A percentile compares a stretch with the other conserved stretches of the same genome.
phyloP scores from a whole-genome alignment of 2,888 invertebrate genomes.

The Creontiades dilutus region DNA sequence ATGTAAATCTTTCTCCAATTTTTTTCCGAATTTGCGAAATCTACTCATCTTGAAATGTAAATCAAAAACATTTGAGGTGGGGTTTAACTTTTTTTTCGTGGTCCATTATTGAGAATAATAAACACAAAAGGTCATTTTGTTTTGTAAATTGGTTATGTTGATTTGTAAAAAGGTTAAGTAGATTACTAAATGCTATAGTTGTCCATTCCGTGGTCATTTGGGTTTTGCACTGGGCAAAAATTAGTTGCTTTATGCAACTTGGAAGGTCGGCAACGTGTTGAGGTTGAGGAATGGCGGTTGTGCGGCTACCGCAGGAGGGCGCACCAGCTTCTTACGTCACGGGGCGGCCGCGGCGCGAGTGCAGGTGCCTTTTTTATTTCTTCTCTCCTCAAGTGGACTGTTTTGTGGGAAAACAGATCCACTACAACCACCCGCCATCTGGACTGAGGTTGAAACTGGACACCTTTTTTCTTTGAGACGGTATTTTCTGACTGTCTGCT shows the following conservation, averaged over 20 bases:
- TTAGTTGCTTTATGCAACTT: not conserved
- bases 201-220: no score
- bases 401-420: constrained; percentile 35
- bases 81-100: no score
- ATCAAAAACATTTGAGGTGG: no score
- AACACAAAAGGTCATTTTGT: no score
- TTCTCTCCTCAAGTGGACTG: not conserved
- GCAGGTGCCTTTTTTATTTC: not conserved
- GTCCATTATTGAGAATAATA: no score
- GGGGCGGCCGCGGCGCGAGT: not conserved
- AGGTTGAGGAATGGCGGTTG: not conserved
- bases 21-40: no score
- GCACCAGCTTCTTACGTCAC: not conserved
- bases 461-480: constrained; percentile 3
- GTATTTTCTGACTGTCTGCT: not conserved
- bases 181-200: no score
- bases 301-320: not conserved
- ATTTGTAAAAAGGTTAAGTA: no score
- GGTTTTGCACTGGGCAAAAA: not conserved
- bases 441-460: constrained; percentile 21
- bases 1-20: no score
- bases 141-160: no score
- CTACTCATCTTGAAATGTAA: no score
- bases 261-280: not conserved
- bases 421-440: constrained; percentile 33